These are phyloP conservation scores for Epizoanthus rinbou DNA, from an alignment of 92 coral and sea anemone species.

Conservation along the genomic window DNA sequence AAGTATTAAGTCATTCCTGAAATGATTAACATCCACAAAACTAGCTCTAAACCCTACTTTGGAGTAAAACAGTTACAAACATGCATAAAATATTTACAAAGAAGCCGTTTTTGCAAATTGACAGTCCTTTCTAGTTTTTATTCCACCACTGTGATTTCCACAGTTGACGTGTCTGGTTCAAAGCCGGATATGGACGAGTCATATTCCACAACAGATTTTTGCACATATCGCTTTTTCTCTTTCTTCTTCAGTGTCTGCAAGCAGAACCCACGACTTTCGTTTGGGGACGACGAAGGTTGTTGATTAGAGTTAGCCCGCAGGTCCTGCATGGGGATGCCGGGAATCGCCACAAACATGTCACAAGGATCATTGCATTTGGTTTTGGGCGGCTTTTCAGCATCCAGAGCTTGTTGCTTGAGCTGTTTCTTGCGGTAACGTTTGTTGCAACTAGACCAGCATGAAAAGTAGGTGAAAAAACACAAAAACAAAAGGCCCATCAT, in stretches of 20 bases:
- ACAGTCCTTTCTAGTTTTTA: too few relatives aligned
- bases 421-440: slow-evolving; percentile 4
- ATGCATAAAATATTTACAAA: too few relatives aligned
- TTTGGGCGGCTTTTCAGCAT: background rate
- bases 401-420: background rate
- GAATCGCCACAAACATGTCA: background rate
- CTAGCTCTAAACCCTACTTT: too few relatives aligned
- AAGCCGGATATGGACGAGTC: background rate
- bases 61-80: too few relatives aligned
- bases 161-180: too few relatives aligned
- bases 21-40: too few relatives aligned
- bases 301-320: background rate
- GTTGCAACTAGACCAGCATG: slow-evolving; percentile 11
- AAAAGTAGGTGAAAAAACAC: background rate
- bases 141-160: too few relatives aligned
- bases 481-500: background rate
- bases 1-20: too few relatives aligned
- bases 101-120: too few relatives aligned
- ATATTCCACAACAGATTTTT: background rate
- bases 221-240: background rate
- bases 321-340: background rate
- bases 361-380: background rate
- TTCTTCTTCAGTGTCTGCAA: background rate
- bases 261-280: background rate
- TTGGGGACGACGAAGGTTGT: background rate